Evolutionary conservation across 2,797 vertebrate genomes (phyloP).

Genomic region (Platalea minor): DNA sequence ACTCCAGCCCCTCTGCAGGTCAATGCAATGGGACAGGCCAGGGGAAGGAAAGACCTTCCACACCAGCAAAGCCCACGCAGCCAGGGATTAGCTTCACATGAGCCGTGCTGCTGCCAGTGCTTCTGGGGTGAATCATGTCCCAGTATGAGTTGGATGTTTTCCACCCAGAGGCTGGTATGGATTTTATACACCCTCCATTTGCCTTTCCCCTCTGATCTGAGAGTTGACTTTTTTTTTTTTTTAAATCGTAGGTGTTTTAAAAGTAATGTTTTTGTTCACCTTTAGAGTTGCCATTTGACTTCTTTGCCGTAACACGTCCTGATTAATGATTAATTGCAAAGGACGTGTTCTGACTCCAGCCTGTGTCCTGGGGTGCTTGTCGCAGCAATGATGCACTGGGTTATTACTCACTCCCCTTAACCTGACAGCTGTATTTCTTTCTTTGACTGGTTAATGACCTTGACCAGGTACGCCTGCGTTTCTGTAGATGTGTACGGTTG

Average conservation of each 20-base stretch:
- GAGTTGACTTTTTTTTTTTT: not conserved
- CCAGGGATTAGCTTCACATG: not conserved
- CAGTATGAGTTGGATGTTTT: not conserved
- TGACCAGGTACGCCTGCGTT: not conserved
- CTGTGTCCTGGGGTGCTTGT: slow-evolving; percentile 58
- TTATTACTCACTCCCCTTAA: slow-evolving; percentile 48
- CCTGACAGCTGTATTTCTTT: slow-evolving; percentile 58
- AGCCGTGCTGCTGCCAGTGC: not conserved
- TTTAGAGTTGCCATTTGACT: slow-evolving; percentile 24
- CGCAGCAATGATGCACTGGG: slow-evolving; percentile 49
- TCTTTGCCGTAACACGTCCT: not conserved
- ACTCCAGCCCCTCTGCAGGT: not conserved
- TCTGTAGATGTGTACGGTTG: not conserved
- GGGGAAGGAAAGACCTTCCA: not conserved
- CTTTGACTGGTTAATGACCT: slow-evolving; percentile 36
- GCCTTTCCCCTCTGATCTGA: not conserved
- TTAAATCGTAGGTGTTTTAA: not conserved
- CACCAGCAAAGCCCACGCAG: not conserved
- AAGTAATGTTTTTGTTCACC: slow-evolving; percentile 14
- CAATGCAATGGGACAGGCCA: not conserved
- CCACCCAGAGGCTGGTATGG: not conserved
- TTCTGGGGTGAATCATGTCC: not conserved
- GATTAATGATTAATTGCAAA: slow-evolving; percentile 53
- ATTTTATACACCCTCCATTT: not conserved
- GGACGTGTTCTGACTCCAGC: slow-evolving; percentile 48